Evolutionary conservation across 2,113 vertebrate genomes (phyloP).

Genomic region (Myrmecophaga tridactyla): DNA sequence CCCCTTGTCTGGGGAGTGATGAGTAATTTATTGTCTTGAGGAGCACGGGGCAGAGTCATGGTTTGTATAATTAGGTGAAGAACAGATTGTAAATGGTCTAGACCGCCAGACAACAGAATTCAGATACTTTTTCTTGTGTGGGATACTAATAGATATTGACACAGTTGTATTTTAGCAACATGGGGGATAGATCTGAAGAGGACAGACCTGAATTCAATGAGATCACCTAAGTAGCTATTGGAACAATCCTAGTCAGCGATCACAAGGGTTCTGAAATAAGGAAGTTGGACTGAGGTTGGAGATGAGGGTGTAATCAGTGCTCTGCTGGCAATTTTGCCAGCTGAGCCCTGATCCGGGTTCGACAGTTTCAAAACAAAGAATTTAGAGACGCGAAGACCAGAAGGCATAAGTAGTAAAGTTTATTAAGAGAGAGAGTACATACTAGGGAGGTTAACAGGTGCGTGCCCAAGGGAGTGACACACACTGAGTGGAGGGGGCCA

Average conservation of each 20-base stretch:
- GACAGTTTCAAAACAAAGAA: no score
- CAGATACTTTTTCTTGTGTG: not conserved
- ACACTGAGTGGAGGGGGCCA: no score
- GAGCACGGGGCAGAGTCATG: not conserved
- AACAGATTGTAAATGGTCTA: not conserved
- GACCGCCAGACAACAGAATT: not conserved
- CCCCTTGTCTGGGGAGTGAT: not conserved
- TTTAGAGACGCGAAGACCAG: no score
- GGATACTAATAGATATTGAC: rapidly evolving
- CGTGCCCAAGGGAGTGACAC: no score
- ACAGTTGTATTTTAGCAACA: not conserved
- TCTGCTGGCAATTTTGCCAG: no score
- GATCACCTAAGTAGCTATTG: not conserved
- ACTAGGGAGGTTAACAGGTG: no score
- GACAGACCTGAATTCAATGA: not conserved
- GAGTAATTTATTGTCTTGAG: not conserved
- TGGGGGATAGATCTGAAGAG: not conserved
- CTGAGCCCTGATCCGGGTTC: no score
- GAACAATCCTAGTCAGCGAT: not conserved
- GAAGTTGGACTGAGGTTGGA: not conserved
- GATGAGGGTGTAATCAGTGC: no score
- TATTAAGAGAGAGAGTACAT: no score
- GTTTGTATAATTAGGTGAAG: not conserved
- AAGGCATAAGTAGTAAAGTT: no score
- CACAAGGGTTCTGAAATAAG: not conserved